Percentiles rank a stretch among this genome's conserved stretches.
These are phyloP conservation scores for Tenualosa thibaudeaui DNA, from an alignment of 2,797 vertebrate species.

Conservation along the genomic window DNA sequence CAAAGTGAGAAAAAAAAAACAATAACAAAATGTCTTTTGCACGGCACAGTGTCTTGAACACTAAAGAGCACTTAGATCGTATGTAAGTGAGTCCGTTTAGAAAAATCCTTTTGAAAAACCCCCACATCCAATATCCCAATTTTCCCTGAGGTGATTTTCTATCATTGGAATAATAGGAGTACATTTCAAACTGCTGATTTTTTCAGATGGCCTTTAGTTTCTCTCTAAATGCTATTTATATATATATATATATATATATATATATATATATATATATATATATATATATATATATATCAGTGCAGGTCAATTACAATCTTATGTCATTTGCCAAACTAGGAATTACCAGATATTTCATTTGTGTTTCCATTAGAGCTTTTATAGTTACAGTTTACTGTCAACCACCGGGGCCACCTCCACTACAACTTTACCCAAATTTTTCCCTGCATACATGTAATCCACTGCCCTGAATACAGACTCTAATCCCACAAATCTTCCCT, in stretches of 20 bases:
- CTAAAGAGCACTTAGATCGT: not conserved
- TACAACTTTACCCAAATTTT: constrained; percentile 92
- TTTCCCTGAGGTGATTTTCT: not conserved
- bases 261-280: no score
- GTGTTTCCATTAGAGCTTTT: not conserved
- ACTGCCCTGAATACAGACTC: constrained; percentile 89
- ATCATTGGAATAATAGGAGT: not conserved
- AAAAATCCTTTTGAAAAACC: not conserved
- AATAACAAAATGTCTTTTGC: constrained; percentile 2
- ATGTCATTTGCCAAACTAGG: not conserved
- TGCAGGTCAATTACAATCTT: not conserved
- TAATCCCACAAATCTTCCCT: constrained; percentile 83
- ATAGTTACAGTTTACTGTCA: constrained; percentile 84
- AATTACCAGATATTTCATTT: not conserved
- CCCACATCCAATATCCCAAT: not conserved
- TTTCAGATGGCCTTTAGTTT: not conserved
- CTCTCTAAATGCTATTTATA: not conserved
- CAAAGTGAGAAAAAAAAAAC: not conserved
- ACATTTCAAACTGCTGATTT: not conserved
- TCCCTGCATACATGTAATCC: constrained; percentile 90
- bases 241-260: no score
- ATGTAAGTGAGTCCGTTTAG: not conserved
- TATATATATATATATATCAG: not conserved
- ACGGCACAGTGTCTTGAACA: not conserved
- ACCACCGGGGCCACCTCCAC: constrained; percentile 82